Base-by-base conservation (phyloP, 2,797 vertebrate genomes). In the Morelia viridis region DNA sequence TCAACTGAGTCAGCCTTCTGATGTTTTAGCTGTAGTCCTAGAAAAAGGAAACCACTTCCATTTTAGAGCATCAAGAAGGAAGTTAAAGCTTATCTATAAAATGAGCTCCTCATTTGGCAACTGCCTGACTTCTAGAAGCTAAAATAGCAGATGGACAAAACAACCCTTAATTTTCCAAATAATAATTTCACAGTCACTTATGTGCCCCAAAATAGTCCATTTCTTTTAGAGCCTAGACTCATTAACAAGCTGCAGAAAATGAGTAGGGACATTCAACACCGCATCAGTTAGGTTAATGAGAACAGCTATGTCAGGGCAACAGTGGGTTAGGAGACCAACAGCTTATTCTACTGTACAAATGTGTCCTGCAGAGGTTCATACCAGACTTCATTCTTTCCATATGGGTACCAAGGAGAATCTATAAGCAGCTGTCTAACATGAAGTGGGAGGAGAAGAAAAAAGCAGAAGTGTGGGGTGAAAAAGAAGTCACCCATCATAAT, bases 251-350 rank as follows among this genome's bases (percentile, higher is more conserved):
- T 2, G 60, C 93, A 9, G 0, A 35, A 86, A 61, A 0, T 22
- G 24, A 83, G 71, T 85, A 88, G 60, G 6, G 65, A 76, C n/a
- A 90, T 61, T 92, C 17, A 61, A 35, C 61, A 60, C 19, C 91
- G 2, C 1, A 0, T 93, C 96, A 96, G 94, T 92, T 90, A 87
- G 93, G 96, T 97, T 96, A 97, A 76, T 50, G 84, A 92, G 92
- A 93, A 94, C 95, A 93, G 76, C 90, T 91, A 96, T 87, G 35
- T 65, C 96, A 95, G 93, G 60, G 92, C 91, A 96, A 94, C 64
- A 0, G 95, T 90, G 92, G 13, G 4, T 92, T 93, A 96, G 93
- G 91, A 87, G 19, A 50, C 92, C 95, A 87, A 87, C 94, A 93
- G 60, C 15, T 85, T 93, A 93, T 11, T 92, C 89, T 93, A 92